Evolutionary conservation across 1,140 invertebrate species (phyloP).

Genomic region (Scaptomyza montana): DNA sequence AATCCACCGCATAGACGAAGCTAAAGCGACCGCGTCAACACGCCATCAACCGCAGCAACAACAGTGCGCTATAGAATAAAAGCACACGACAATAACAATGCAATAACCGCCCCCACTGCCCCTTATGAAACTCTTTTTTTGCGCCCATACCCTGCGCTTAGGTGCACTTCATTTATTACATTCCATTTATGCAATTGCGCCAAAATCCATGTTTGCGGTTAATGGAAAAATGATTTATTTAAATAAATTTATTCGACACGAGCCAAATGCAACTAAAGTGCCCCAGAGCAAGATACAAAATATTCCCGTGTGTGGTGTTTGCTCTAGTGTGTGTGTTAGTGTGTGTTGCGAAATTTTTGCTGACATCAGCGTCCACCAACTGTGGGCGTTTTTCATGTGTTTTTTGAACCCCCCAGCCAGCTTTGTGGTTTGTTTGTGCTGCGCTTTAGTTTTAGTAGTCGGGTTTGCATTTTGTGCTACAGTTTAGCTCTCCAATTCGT

Average conservation of each 20-base stretch:
- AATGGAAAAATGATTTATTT: conserved; percentile 81
- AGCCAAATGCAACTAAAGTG: conserved; percentile 18
- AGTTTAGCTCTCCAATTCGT: conserved; percentile 6
- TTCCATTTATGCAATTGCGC: conserved; percentile 76
- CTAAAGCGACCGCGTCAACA: conserved; percentile 61
- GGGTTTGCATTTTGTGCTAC: conserved; percentile 10
- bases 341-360: conserved; percentile 49
- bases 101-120: neutral
- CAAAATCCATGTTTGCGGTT: conserved; percentile 79
- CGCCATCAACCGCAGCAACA: conserved; percentile 63
- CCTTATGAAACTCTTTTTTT: too few species aligned
- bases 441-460: conserved; percentile 20
- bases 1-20: conserved; percentile 23
- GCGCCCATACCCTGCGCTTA: neutral
- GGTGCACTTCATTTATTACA: conserved; percentile 68
- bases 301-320: conserved; percentile 17
- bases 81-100: conserved; percentile 9
- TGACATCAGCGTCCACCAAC: conserved; percentile 49
- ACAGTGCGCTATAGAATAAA: conserved; percentile 9
- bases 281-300: conserved; percentile 19
- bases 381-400: conserved; percentile 3
- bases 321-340: neutral
- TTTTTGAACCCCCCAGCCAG: neutral
- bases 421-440: conserved; percentile 32
- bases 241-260: conserved; percentile 75